Evolutionary conservation across 2,797 vertebrate species (phyloP).

Genomic region (Botia almorhae): DNA sequence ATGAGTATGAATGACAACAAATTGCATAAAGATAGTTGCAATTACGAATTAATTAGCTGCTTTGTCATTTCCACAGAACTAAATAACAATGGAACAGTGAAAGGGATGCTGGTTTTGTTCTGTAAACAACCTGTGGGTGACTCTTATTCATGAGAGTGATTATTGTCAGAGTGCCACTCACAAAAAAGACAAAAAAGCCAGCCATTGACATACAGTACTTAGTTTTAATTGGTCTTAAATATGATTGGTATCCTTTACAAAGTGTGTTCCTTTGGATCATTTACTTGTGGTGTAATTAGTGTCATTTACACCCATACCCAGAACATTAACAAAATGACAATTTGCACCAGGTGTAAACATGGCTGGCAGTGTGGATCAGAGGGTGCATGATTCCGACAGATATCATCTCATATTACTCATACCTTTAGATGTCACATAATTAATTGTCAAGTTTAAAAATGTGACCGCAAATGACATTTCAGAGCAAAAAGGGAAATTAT

Average conservation of each 20-base stretch:
- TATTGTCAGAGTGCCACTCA: conserved; percentile 3
- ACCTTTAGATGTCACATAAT: too few species aligned
- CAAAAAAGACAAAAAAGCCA: not conserved
- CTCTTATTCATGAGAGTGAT: conserved; percentile 21
- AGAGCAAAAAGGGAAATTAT: too few species aligned
- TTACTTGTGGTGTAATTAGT: not conserved
- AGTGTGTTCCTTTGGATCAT: not conserved
- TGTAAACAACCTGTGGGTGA: conserved; percentile 1
- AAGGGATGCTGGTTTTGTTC: not conserved
- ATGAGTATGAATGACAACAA: conserved; percentile 41
- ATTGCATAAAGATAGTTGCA: conserved; percentile 47
- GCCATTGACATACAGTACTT: not conserved
- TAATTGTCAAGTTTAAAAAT: too few species aligned
- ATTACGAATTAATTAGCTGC: conserved; percentile 62
- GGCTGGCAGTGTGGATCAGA: too few species aligned
- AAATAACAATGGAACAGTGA: conserved; percentile 22
- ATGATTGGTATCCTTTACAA: not conserved
- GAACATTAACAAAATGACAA: not conserved
- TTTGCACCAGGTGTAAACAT: too few species aligned
- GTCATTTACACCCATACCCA: not conserved
- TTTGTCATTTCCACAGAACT: conserved; percentile 56
- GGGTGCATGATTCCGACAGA: too few species aligned
- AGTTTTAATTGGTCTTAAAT: not conserved
- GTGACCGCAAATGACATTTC: too few species aligned
- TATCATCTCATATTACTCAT: too few species aligned